Base-by-base conservation (phyloP, 2,797 vertebrate species). In the Poeciliopsis presidionis region DNA sequence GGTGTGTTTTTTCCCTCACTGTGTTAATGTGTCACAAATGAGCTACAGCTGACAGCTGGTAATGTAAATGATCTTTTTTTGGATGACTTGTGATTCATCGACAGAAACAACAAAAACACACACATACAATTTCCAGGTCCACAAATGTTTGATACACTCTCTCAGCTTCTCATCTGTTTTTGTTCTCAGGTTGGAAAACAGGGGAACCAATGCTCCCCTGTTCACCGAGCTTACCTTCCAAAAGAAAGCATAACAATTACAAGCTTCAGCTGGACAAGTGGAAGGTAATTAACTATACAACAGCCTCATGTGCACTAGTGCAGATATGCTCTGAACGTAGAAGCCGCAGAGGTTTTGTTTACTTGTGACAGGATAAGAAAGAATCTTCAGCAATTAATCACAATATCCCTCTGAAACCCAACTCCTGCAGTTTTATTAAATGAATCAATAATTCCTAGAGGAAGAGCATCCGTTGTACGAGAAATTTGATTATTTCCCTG, bases 11-110 rank as follows among this genome's bases (percentile, higher is more conserved):
- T 20, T 0, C 16, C 16, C 16, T 49, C 16, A 5, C 16, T 20
- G 16, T 49, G 47, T 49, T 49, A 49, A 49, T 47, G 16, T 2
- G 47, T 49, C 47, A 49, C 47, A 18, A 20, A 49, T 7, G 25
- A 69, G 63, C 22, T 25, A 39, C 36, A 69, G 25, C 67, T 75
- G 82, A 83, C 86, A 89, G 75, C 3, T 1, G 79, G 71, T 85
- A 86, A 88, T 72, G 39, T 87, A 70, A 0, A 0, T 2, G 43
- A 25, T 13, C 25, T 73, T 47, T 53, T 76, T 70, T 51, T 76
- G 72, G 81, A 65, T 78, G 57, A 77, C 70, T 71, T 74, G 72
- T 45, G 55, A 70, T 30, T 78, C 41, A 78, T 80, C 45, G 75
- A 43, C 63, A 73, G 77, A 72, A 79, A 49, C 45, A 36, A 18